These are phyloP conservation scores for Zosterops japonicus DNA, from an alignment of 2,113 vertebrate genomes.

Conservation along the genomic window DNA sequence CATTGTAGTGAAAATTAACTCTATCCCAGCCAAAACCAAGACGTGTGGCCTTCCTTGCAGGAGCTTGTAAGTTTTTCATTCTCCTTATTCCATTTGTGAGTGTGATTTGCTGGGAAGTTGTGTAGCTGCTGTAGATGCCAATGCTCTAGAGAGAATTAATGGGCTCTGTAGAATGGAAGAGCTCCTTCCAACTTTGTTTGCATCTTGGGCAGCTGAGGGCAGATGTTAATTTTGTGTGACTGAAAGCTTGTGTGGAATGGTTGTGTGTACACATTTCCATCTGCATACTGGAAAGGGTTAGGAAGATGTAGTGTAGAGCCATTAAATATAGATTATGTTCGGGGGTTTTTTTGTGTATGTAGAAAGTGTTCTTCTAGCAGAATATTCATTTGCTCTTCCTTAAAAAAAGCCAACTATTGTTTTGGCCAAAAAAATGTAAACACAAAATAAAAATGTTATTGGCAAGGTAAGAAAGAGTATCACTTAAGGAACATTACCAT, in stretches of 20 bases:
- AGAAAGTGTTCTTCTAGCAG: background rate
- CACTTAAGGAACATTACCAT: background rate
- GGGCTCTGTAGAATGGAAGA: background rate
- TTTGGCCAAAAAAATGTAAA: background rate
- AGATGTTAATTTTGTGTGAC: background rate
- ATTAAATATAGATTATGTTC: background rate
- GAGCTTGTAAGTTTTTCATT: background rate
- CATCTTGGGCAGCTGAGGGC: constrained; percentile 21
- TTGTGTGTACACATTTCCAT: background rate
- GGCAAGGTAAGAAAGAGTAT: background rate
- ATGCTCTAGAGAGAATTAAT: background rate
- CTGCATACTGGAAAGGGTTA: background rate
- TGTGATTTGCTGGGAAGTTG: background rate
- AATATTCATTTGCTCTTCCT: background rate
- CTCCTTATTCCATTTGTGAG: background rate
- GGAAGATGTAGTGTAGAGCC: background rate
- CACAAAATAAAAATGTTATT: background rate
- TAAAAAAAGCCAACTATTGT: fast-evolving
- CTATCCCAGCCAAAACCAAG: background rate
- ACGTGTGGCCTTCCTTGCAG: background rate
- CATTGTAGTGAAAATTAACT: background rate
- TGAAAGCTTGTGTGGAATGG: background rate
- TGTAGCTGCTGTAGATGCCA: background rate
- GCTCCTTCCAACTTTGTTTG: background rate
- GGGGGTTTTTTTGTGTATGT: background rate